These are phyloP conservation scores for Parauchenoglanis punctatus DNA, from an alignment of 2,797 vertebrate species.

Conservation along the genomic window DNA sequence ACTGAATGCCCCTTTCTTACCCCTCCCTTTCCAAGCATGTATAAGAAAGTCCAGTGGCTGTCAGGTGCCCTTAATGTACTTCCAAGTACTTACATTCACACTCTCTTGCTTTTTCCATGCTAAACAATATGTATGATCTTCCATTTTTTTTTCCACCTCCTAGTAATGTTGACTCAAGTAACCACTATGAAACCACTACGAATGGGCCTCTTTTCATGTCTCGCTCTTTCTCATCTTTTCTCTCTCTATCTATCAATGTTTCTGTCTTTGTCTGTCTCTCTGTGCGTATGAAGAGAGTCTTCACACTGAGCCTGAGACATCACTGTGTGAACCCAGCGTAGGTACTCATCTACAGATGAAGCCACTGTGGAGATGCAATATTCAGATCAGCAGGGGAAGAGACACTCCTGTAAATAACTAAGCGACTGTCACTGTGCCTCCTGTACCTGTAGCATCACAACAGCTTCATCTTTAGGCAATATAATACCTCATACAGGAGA, in stretches of 20 bases:
- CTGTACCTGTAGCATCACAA: conserved; percentile 30
- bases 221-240: neutral
- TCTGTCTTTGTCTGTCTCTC: neutral
- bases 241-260: neutral
- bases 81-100: no score
- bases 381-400: conserved; percentile 34
- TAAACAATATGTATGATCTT: neutral
- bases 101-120: no score
- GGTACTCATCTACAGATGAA: conserved; percentile 21
- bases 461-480: neutral
- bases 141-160: neutral
- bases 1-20: no score
- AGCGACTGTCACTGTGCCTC: neutral
- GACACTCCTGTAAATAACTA: conserved; percentile 24
- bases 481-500: neutral
- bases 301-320: conserved; percentile 2
- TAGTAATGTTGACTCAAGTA: neutral
- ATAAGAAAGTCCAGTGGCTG: no score
- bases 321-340: neutral
- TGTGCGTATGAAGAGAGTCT: neutral
- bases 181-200: neutral
- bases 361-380: conserved; percentile 37
- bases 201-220: neutral
- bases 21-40: no score
- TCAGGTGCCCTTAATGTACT: no score